A percentile compares a stretch with the other conserved stretches of the same genome.
Conservation (phyloP, 23 tunicate genomes). For the Diplosoma virens region DNA sequence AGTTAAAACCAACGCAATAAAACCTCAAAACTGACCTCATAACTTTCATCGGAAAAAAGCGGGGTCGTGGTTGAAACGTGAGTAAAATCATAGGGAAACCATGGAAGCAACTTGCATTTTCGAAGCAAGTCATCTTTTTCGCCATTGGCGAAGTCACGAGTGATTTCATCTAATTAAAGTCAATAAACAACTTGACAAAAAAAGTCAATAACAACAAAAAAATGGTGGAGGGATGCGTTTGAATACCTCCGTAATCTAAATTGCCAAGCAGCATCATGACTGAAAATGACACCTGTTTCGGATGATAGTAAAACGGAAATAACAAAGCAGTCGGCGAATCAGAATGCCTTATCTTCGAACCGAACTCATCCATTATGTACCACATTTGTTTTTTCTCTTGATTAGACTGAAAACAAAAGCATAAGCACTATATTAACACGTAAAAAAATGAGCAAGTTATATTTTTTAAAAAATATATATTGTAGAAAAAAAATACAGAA, state of each 20-base stretch:
- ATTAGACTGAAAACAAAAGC: constrained; percentile 15
- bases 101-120: constrained; percentile 57
- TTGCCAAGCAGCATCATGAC: constrained; percentile 42
- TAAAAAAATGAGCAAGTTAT: no score
- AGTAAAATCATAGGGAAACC: constrained; percentile 45
- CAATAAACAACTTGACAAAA: not conserved
- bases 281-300: constrained; percentile 29
- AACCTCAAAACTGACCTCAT: no score
- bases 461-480: no score
- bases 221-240: not conserved
- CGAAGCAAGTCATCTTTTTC: constrained; percentile 49
- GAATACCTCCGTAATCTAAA: constrained; percentile 54
- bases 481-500: no score
- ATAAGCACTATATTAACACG: not conserved
- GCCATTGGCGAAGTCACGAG: constrained; percentile 51
- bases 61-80: constrained; percentile 7
- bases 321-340: constrained; percentile 60
- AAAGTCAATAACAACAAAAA: no score
- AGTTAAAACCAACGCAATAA: no score
- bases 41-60: constrained; percentile 36
- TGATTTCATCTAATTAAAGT: constrained; percentile 46
- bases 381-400: constrained; percentile 41
- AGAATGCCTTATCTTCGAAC: constrained; percentile 59
- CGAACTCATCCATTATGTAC: constrained; percentile 87
- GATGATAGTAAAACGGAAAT: constrained; percentile 77